A percentile compares a stretch with the other conserved stretches of the same genome.
Evolutionary conservation across 1,140 invertebrate genomes (phyloP).

Genomic region (Hycleus cichorii): DNA sequence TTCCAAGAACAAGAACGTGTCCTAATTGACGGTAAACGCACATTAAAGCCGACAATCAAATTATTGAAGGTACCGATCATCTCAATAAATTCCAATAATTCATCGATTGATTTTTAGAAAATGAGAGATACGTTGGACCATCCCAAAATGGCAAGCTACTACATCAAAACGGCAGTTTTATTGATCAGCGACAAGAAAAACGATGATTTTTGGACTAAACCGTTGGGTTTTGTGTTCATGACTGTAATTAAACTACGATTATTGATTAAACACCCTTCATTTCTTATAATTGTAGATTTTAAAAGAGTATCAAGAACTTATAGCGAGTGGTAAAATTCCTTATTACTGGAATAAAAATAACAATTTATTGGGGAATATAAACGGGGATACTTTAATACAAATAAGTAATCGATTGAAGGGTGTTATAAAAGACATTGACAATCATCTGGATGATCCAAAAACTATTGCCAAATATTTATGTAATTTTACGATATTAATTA

Average conservation of each 20-base stretch:
- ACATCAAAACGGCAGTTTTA: slow-evolving; percentile 47
- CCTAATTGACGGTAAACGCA: slow-evolving; percentile 20
- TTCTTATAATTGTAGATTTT: background rate
- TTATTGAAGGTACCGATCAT: slow-evolving; percentile 27
- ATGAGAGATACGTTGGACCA: slow-evolving; percentile 41
- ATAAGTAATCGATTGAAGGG: background rate
- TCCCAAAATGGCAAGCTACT: slow-evolving; percentile 45
- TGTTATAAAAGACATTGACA: background rate
- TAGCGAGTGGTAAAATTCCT: background rate
- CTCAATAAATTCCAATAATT: background rate
- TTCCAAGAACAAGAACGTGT: slow-evolving; percentile 36
- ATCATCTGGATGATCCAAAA: background rate
- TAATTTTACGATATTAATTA: background rate
- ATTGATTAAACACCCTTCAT: too few species aligned
- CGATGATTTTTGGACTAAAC: slow-evolving; percentile 40
- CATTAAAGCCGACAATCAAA: slow-evolving; percentile 29
- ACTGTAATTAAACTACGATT: slow-evolving; percentile 14
- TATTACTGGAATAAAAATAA: slow-evolving; percentile 10
- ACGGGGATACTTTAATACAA: background rate
- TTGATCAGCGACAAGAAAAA: slow-evolving; percentile 38
- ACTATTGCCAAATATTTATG: slow-evolving; percentile 6
- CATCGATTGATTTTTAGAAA: slow-evolving; percentile 32
- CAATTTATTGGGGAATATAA: slow-evolving; percentile 2
- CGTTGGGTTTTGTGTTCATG: slow-evolving; percentile 40
- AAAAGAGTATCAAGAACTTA: background rate